Base-by-base conservation (phyloP, 2,797 vertebrate species). In the Clamator glandarius region DNA sequence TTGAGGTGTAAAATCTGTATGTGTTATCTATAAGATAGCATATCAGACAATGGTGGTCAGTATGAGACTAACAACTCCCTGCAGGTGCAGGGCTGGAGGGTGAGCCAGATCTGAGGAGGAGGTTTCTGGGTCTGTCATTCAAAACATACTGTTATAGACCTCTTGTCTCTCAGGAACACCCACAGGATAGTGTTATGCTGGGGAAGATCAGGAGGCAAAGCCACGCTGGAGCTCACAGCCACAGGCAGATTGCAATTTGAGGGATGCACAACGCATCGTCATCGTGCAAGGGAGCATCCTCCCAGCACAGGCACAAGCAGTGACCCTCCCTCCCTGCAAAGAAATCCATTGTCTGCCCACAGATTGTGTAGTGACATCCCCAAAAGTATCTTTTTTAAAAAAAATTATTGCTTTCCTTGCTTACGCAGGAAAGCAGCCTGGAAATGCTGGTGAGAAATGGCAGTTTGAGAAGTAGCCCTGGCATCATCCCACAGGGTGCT, bases 141-240 rank as follows among this genome's bases (percentile, higher is more conserved):
- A 33, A 52, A 77, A 28, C 21, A 17, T 0, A 0, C 15, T 25
- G 20, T 33, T 62, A 36, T 1, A 4, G 23, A 54, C 26, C 9
- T 8, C 8, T 21, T 59, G 3, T 59, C 68, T 83, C 2, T 0
- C 39, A 44, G 48, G 35, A 86, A 4, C 44, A 26, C 15, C 12
- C 0, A 0, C 15, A 19, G 48, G 23, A 44, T 3, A 7, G 15
- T 59, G 57, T 2, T 4, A 26, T 0, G 4, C 11, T 12, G 35
- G 48, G 10, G 74, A 70, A 78, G 15, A 48, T 25, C 16, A 28
- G 48, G 57, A 90, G n/a, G 8, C 9, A 82, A 64, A 82, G 41
- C 24, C 66, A 39, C 12, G 0, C 13, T 2, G 9, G 13, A 84
- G 57, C n/a, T 62, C 67, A 6, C 5, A 58, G 61, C 8, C 8